Evolutionary conservation across 2,888 invertebrate species (phyloP), one percentile per base, ranked within the genome.

Genomic region (Cheilosia grossa): DNA sequence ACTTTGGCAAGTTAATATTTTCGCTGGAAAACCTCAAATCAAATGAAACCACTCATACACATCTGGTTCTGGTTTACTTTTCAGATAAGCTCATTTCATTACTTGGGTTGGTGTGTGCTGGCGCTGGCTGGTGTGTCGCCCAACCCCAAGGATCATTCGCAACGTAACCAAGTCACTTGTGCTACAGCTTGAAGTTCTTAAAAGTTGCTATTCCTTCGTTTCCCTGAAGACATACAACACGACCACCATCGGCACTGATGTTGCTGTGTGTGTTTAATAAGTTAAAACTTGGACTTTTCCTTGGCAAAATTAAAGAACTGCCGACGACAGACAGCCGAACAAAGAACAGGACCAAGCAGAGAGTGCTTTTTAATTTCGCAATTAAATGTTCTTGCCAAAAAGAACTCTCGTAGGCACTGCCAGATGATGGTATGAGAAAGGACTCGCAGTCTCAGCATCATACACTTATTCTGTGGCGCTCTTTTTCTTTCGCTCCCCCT

Each of bases 311-410:
- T n/a, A 51, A 53, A 37, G 59, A 63, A 15, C 13, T 37, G 37
- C 13, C 37, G 51, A 13, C 53, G 33, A 9, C 37, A 33, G 44
- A 33, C 10, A 42, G 24, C 19, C 2, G 24, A 21, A 37, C 40
- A 44, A 56, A 56, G 63, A 40, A n/a, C 40, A 37, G 21, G 51
- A 54, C 40, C 49, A 37, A 13, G 37, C 37, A 37, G 37, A 67
- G 74, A 83, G 74, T 80, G 74, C 80, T 74, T 83, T 79, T 83
- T 83, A 83, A 83, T 83, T 80, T 80, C 37, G 74, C 83, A 83
- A 83, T 83, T 83, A 83, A 80, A 74, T 74, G 24, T 83, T 80
- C 64, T 42, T 54, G 21, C 66, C 58, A 82, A 82, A 75, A 64
- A 59, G 49, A 58, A 47, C 37, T 37, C 24, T 49, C 54, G 51